Evolutionary conservation across 2,113 vertebrate species (phyloP), one percentile per base, ranked within the genome.

Genomic region (Picathartes gymnocephalus): DNA sequence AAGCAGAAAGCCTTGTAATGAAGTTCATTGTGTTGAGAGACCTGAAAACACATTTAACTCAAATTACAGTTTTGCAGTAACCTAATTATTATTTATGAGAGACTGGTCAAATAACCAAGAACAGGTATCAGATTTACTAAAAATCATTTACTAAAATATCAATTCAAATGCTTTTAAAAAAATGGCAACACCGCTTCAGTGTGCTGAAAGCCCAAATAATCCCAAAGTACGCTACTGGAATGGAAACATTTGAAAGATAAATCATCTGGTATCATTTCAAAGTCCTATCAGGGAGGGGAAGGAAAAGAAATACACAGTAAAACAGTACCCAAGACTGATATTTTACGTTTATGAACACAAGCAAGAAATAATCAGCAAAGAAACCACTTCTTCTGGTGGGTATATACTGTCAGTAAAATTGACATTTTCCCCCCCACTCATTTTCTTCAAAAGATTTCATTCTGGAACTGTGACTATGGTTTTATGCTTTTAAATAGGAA

Each of bases 11-110:
- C 79, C 92, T 98, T 95, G 88, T 94, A 81, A 98, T 69, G 60
- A 92, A 93, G 93, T 98, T 97, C 98, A 98, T 98, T 96, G 92
- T 93, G 84, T 81, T 83, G 28, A 80, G 84, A 92, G 42, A 96
- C 94, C 97, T 98, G 93, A 91, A 95, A 97, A 96, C 10, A 95
- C 47, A 94, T 85, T 92, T 81, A 94, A 93, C 68, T 50, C 80
- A 92, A 84, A 94, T 90, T 81, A 92, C 54, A 88, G 58, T 82
- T 95, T 95, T 78, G 58, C 37, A 69, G 31, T 74, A 88, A 93
- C 39, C 47, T 88, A 72, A 79, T 83, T 80, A 31, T 68, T 96
- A n/a, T n/a, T n/a, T n/a, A n/a, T 72, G 45, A 91, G 47, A 92
- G 94, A 79, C 31, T 48, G 39, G 53, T 81, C 86, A 96, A 95